Evolutionary conservation across 1,140 invertebrate species (phyloP).

Genomic region (Calliphora vicina): DNA sequence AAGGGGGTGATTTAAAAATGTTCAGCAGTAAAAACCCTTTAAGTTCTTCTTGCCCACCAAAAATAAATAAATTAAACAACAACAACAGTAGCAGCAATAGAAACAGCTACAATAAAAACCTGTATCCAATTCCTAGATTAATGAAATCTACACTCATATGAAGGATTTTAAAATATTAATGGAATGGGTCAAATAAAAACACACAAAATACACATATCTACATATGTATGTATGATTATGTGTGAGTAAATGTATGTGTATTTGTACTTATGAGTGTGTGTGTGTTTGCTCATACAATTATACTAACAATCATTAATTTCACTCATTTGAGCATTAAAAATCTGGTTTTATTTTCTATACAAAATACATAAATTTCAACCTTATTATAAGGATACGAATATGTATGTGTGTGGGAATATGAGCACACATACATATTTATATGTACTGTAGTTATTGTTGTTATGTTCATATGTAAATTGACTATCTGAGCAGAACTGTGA

Average conservation of each 20-base stretch:
- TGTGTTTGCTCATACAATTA: not conserved
- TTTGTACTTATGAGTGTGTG: not conserved
- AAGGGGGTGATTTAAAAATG: not conserved
- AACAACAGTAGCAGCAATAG: not conserved
- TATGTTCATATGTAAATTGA: not conserved
- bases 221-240: not conserved
- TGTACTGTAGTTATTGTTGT: no score
- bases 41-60: not conserved
- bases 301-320: constrained; percentile 25
- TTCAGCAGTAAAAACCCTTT: not conserved
- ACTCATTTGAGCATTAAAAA: constrained; percentile 46
- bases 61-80: no score
- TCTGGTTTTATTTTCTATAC: constrained; percentile 61
- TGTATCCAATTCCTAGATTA: constrained; percentile 1
- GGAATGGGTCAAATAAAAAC: not conserved
- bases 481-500: no score
- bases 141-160: not conserved
- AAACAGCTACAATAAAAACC: not conserved
- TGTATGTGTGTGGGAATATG: not conserved
- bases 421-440: not conserved
- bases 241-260: no score
- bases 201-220: not conserved
- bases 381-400: constrained; percentile 50
- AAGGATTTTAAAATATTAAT: not conserved
- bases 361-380: constrained; percentile 62